phyloP scores from a whole-genome alignment of 2,797 vertebrate genomes.

The Alosa sapidissima region DNA sequence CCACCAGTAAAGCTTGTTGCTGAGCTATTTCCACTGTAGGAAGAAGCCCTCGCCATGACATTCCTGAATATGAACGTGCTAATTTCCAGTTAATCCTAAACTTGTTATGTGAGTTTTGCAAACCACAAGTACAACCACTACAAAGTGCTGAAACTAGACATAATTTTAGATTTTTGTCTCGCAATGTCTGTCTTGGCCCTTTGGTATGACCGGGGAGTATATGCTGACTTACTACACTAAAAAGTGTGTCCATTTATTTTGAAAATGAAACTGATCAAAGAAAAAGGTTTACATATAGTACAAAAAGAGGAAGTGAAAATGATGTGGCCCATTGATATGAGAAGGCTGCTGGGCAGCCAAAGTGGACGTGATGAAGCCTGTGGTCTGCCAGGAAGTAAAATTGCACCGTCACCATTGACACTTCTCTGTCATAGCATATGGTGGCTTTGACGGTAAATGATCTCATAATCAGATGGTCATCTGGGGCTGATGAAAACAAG shows the following conservation, averaged over 20 bases:
- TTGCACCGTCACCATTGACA: slow-evolving; percentile 3
- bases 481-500: not conserved
- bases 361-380: not conserved
- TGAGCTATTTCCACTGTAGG: not conserved
- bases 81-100: not conserved
- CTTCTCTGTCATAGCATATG: not conserved
- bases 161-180: not conserved
- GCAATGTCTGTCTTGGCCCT: not conserved
- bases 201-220: not conserved
- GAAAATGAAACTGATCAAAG: not conserved
- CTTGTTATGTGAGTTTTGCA: not conserved
- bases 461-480: not conserved
- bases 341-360: not conserved
- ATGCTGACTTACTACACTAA: not conserved
- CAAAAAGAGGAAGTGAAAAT: slow-evolving; percentile 10
- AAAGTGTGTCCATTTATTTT: not conserved
- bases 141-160: not conserved
- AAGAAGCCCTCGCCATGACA: not conserved
- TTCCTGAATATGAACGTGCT: not conserved
- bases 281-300: not conserved
- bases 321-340: not conserved
- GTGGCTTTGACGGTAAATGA: not conserved
- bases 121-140: not conserved
- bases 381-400: slow-evolving; percentile 3
- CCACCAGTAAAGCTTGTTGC: not conserved